Evolutionary conservation across 2,113 vertebrate genomes (phyloP), one percentile per base, ranked within the genome.

Genomic region (Gadus chalcogrammus): DNA sequence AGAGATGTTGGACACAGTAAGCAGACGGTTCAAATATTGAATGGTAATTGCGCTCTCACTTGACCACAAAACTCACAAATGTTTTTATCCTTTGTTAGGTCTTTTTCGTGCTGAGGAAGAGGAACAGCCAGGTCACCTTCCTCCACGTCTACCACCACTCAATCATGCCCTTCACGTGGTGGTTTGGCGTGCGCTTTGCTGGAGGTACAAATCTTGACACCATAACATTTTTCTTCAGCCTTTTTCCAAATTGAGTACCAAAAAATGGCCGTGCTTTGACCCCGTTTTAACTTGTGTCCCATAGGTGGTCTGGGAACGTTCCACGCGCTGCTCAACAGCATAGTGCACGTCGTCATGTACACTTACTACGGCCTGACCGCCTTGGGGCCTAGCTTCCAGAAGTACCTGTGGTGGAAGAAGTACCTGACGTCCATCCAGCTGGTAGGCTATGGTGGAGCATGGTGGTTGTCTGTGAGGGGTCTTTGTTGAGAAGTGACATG

Each of bases 91-190:
- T 61, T 2, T 63, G 27, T 8, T 87, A 99, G 97, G 68, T 99
- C 68, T 98, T 99, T 93, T 99, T 99, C 92, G 94, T 99, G 72
- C 88, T 99, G 77, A 94, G 97, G 84, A 99, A 99, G 89, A 99
- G 95, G 85, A 94, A 93, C 85, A 96, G 87, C 79, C 97, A 99
- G 90, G 91, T 99, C 80, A 97, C 95, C 55, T 99, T 99, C 83
- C 94, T 99, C 77, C 97, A 98, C 71, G 95, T 99, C 73, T 98
- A 93, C 82, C 97, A 99, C 91, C 97, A 99, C 85, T 94, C 97
- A 28, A 96, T 98, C 84, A 98, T 99, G 97, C 94, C 97, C 1
- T 99, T 95, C 91, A 98, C 96, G 81, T 99, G 97, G 97, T 99
- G 97, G 97, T 98, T 99, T 84, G 97, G 97, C 68, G 96, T 99